phyloP scores from a whole-genome alignment of 2,888 invertebrate genomes.

The Acanthosepion pharaonis region DNA sequence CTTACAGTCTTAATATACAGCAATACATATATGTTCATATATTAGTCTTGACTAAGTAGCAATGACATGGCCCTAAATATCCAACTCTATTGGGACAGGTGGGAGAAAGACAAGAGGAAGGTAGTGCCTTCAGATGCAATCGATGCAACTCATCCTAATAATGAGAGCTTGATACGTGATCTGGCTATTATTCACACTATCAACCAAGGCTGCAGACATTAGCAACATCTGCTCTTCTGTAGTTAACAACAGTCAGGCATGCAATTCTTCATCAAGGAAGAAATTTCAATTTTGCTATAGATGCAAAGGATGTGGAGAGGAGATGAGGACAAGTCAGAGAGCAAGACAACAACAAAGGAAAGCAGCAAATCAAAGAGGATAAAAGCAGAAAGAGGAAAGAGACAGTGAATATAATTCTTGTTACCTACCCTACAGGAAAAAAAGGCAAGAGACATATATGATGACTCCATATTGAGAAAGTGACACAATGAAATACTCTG shows the following conservation, averaged over 20 bases:
- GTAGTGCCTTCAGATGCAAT: background rate
- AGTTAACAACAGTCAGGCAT: background rate
- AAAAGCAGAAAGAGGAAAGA: background rate
- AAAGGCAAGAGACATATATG: background rate
- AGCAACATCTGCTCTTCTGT: slow-evolving; percentile 8
- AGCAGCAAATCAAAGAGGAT: background rate
- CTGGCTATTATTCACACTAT: background rate
- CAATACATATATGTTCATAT: too few species aligned
- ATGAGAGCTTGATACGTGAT: slow-evolving; percentile 3
- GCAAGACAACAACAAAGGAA: too few species aligned
- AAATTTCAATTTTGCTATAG: background rate
- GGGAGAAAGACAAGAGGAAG: background rate
- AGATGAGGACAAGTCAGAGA: too few species aligned
- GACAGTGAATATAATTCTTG: background rate
- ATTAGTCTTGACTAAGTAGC: too few species aligned
- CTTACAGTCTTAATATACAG: too few species aligned
- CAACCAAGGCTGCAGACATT: background rate
- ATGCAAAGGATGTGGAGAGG: background rate
- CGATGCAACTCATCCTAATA: background rate
- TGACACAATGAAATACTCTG: background rate
- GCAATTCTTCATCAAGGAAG: background rate
- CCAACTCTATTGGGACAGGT: too few species aligned
- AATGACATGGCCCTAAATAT: too few species aligned
- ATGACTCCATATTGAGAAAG: background rate
- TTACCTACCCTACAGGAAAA: background rate